phyloP scores from a whole-genome alignment of 2,888 invertebrate species.

The Caenorhabditis japonica region DNA sequence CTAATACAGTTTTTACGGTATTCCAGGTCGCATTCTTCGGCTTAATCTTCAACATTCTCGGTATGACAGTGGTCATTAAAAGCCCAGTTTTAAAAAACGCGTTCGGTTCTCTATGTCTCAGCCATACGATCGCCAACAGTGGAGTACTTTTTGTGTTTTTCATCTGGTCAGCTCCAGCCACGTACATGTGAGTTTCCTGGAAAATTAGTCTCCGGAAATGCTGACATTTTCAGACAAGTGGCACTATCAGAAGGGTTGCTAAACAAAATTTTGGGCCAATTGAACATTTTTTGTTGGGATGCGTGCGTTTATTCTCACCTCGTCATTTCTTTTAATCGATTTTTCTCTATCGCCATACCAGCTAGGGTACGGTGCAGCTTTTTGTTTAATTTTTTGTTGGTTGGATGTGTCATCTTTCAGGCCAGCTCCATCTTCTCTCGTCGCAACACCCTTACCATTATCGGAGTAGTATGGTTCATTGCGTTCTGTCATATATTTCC shows the following conservation, averaged over 20 bases:
- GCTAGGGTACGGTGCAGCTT: conserved; percentile 41
- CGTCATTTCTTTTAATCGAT: conserved; percentile 59
- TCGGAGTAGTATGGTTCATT: conserved; percentile 49
- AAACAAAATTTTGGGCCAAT: conserved; percentile 53
- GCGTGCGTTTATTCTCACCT: conserved; percentile 63
- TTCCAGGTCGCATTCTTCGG: conserved; percentile 53
- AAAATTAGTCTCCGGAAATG: too few species aligned
- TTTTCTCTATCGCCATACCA: conserved; percentile 57
- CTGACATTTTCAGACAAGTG: conserved; percentile 22
- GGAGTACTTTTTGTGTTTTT: conserved; percentile 55
- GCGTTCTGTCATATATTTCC: conserved; percentile 50
- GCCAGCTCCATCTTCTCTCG: conserved; percentile 29
- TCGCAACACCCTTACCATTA: conserved; percentile 35
- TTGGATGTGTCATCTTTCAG: conserved; percentile 14
- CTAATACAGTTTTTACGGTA: too few species aligned
- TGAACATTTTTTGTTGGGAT: conserved; percentile 62
- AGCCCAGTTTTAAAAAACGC: conserved; percentile 57
- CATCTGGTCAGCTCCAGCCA: conserved; percentile 48
- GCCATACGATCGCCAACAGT: conserved; percentile 56
- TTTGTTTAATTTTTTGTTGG: not conserved
- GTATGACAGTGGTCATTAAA: conserved; percentile 46
- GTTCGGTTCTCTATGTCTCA: conserved; percentile 55
- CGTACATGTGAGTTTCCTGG: conserved; percentile 42
- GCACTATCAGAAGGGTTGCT: conserved; percentile 5
- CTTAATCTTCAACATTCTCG: conserved; percentile 45